Percentiles rank a stretch among this genome's conserved stretches.
Conservation (phyloP, 2,888 invertebrate genomes). For the Omphaloscelis lunosa region DNA sequence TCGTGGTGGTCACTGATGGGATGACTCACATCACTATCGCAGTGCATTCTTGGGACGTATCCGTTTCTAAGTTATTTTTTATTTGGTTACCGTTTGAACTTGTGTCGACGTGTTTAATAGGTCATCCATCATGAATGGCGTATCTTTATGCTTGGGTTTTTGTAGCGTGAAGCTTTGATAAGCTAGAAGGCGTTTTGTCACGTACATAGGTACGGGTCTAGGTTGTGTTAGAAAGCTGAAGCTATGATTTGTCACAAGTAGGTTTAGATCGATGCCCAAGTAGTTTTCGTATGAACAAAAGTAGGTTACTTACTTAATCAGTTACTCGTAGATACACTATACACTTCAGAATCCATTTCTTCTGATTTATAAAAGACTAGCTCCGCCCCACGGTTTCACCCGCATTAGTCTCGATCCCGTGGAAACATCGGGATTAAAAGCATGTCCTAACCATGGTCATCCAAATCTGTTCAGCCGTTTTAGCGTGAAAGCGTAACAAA, state of each 20-base stretch:
- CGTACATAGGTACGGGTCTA: neutral
- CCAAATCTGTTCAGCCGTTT: too few species aligned
- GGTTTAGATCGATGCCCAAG: neutral
- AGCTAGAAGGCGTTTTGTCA: neutral
- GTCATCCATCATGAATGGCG: slow-evolving; percentile 69
- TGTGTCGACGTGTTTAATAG: slow-evolving; percentile 78
- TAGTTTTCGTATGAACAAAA: too few species aligned
- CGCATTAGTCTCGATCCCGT: too few species aligned
- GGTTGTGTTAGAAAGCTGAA: neutral
- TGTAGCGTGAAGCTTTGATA: slow-evolving; percentile 8
- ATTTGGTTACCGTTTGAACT: slow-evolving; percentile 78
- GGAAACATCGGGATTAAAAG: too few species aligned
- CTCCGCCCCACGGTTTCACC: too few species aligned
- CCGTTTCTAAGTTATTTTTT: slow-evolving; percentile 82
- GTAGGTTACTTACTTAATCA: too few species aligned
- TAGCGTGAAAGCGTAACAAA: too few species aligned
- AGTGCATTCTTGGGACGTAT: slow-evolving; percentile 86
- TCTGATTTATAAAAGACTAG: too few species aligned
- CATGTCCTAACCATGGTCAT: too few species aligned
- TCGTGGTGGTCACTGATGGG: slow-evolving; percentile 86
- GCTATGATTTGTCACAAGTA: neutral
- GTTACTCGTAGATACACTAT: too few species aligned
- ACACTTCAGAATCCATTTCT: too few species aligned
- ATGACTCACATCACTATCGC: slow-evolving; percentile 86
- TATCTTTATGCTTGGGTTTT: slow-evolving; percentile 37